Evolutionary conservation across 2,113 vertebrate genomes (phyloP).

Genomic region (Alexandromys fortis): DNA sequence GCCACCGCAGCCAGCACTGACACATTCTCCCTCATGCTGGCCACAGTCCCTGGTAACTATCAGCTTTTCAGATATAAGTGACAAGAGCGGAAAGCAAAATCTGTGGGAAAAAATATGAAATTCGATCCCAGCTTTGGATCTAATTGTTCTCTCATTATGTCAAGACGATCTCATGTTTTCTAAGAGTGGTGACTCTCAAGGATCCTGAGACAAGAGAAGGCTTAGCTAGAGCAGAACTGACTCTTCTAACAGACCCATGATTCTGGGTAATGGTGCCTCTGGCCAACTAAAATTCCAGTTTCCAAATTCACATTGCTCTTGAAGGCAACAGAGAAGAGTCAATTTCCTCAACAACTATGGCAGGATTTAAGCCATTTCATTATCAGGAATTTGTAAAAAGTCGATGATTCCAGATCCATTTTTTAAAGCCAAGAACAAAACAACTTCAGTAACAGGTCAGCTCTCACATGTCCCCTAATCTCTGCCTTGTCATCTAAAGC

Average conservation of each 20-base stretch:
- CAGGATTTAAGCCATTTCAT: background rate
- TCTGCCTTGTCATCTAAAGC: constrained; percentile 54
- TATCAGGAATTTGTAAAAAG: constrained; percentile 48
- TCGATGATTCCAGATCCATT: constrained; percentile 36
- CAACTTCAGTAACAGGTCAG: background rate
- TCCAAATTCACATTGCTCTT: background rate
- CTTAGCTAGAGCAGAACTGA: background rate
- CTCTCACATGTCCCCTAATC: constrained; percentile 4
- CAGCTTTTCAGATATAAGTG: constrained; percentile 67
- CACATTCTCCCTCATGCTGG: constrained; percentile 45
- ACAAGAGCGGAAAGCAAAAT: constrained; percentile 61
- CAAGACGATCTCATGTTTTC: constrained; percentile 74
- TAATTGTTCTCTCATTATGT: constrained; percentile 46
- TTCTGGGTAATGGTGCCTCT: background rate
- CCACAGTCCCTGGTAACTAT: constrained; percentile 57
- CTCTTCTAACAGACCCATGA: constrained; percentile 29
- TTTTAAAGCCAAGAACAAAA: constrained; percentile 64
- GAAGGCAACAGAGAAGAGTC: background rate
- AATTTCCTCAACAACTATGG: background rate
- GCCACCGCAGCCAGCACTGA: constrained; percentile 2
- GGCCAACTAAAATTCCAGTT: background rate
- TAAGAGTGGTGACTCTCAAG: constrained; percentile 61
- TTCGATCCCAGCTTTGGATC: constrained; percentile 17
- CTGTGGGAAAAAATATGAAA: constrained; percentile 71
- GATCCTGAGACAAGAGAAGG: constrained; percentile 33